phyloP scores from a whole-genome alignment of 2,888 invertebrate species.

The Phania funesta region DNA sequence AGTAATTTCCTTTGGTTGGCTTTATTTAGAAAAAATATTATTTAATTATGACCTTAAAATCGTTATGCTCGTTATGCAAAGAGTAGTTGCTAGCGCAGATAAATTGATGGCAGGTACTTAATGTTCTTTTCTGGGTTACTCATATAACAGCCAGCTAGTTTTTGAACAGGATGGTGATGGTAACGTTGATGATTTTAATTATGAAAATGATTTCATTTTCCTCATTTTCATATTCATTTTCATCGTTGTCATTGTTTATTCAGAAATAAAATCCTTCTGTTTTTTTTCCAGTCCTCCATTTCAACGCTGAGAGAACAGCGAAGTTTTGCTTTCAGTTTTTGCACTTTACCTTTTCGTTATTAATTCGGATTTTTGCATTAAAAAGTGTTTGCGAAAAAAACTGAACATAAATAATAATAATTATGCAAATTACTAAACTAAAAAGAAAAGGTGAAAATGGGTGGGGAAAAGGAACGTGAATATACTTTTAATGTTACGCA shows the following conservation, averaged over 20 bases:
- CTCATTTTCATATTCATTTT: not conserved
- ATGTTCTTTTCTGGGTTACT: not conserved
- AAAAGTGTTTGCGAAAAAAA: too few species aligned
- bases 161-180: not conserved
- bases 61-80: too few species aligned
- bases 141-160: not conserved
- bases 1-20: too few species aligned
- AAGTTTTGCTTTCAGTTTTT: not conserved
- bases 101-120: not conserved
- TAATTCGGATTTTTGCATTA: too few species aligned
- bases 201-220: constrained; percentile 3
- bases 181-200: constrained; percentile 6
- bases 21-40: too few species aligned
- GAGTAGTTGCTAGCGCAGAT: too few species aligned
- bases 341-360: not conserved
- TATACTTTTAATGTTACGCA: not conserved
- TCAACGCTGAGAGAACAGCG: not conserved
- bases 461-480: not conserved
- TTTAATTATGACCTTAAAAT: too few species aligned
- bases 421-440: constrained; percentile 42
- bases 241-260: not conserved
- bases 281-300: not conserved
- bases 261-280: not conserved
- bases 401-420: constrained; percentile 16
- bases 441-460: constrained; percentile 4